Base-by-base conservation (phyloP, 2,888 invertebrate genomes). In the Cephus spinipes region DNA sequence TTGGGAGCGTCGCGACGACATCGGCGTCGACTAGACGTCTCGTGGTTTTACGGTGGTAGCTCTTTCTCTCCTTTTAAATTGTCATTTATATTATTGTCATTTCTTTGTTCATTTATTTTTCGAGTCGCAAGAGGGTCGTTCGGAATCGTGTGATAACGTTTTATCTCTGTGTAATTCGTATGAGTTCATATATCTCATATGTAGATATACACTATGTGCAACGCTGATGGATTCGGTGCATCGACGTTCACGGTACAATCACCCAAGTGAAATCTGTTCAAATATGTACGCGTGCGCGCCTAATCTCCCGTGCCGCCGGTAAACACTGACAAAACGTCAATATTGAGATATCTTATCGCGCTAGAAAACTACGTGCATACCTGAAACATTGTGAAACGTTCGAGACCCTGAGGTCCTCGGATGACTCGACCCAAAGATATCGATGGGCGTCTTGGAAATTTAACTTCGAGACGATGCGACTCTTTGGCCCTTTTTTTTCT, bases 291-390 rank as follows among this genome's bases (percentile, higher is more conserved):
- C 68, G 74, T 74, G 83, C 82, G 82, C 84, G 83, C 82, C 85
- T 87, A 85, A 87, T 88, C 86, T 87, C 80, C 81, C 81, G 83
- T 80, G 81, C 82, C 82, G 83, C 77, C 83, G 81, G 90, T 87
- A 88, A 90, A 90, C 87, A 89, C 83, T 87, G 86, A 86, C 85
- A 82, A 81, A 82, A 83, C 82, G 89, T 89, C 88, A 89, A 90
- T 90, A 89, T 89, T 89, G 89, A 85, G 86, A 87, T 85, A 88
- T 88, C 89, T 89, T 89, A 89, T 89, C 89, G 84, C 81, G 80
- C 31, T 78, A 31, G 83, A 86, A 88, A 87, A 84, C 84, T 84
- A 79, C 85, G 80, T 83, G 84, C 84, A 85, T 87, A 85, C 85
- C 82, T 84, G 85, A 84, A 86, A 85, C 82, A 84, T 74, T 74